A percentile compares a stretch with the other conserved stretches of the same genome.
Conservation (phyloP, 2,797 vertebrate species). For the Phalanger gymnotis region DNA sequence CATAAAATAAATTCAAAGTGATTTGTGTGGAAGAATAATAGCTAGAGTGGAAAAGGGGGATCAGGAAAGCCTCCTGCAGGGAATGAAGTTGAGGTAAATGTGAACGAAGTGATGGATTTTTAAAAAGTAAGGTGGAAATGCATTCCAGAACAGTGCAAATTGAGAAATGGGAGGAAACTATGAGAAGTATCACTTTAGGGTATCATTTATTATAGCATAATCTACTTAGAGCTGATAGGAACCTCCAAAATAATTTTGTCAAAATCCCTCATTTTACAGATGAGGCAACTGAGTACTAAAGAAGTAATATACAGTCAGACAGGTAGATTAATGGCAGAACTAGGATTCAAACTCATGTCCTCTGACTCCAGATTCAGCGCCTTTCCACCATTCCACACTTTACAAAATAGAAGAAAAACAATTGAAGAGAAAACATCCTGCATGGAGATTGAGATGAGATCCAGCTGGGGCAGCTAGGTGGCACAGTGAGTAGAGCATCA, state of each 20-base stretch:
- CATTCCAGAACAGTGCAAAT: neutral
- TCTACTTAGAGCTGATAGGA: neutral
- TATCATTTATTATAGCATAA: neutral
- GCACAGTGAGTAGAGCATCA: no score
- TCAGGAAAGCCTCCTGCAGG: neutral
- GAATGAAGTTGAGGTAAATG: neutral
- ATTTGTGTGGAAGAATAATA: neutral
- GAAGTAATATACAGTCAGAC: neutral
- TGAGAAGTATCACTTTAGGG: neutral
- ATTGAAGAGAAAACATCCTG: neutral
- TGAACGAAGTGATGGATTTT: neutral
- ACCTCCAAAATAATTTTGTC: neutral
- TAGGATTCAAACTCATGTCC: neutral
- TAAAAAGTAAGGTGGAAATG: neutral
- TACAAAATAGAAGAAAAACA: neutral
- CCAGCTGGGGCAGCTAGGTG: no score
- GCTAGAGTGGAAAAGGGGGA: neutral
- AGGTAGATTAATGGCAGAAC: neutral
- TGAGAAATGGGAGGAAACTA: neutral
- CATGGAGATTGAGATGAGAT: neutral
- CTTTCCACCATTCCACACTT: neutral
- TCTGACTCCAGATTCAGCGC: neutral
- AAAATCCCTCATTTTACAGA: neutral
- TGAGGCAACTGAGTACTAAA: neutral
- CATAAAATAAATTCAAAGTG: neutral